Base-by-base conservation (phyloP, 2,113 vertebrate genomes). In the Gobiocypris rarus region DNA sequence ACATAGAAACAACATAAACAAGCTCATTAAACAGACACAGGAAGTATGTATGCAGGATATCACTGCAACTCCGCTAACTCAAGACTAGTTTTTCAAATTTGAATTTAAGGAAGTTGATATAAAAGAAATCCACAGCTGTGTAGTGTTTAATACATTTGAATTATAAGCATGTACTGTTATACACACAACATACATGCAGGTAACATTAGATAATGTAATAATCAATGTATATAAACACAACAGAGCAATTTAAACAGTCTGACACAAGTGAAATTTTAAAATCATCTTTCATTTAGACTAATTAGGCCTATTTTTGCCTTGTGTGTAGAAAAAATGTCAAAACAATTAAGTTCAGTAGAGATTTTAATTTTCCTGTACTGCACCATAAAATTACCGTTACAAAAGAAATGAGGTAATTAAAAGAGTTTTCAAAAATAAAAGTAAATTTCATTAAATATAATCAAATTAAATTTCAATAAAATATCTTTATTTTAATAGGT, bases 21-120 rank as follows among this genome's bases (percentile, higher is more conserved):
- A 84, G 74, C 75, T 77, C 41, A 80, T 80, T 80, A 50, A 67
- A 34, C 24, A 80, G 78, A 67, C 43, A 80, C 59, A 50, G 58
- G n/a, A 79, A 63, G 77, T 52, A 13, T 67, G 59, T 79, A 48
- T 45, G 58, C 15, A 79, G n/a, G 45, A 67, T 65, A 65, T 50
- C 14, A 61, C 9, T 9, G 43, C n/a, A 79, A 45, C n/a, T 79
- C 56, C 26, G 22, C 17, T 19, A 19, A 54, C 52, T 54, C 52
- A 22, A 17, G 17, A 54, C 17, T 54, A 22, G 17, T 22, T 7
- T 54, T 54, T 54, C 17, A 54, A 19, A 54, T 54, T 19, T 7
- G 17, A 54, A 54, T 54, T 54, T 52, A 45, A 73, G 22, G 5
- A 73, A 45, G 41, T 3, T 2, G 22, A 67, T 17, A 65, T 65